Conservation (phyloP, 2,888 invertebrate species). For the Carabus problematicus region DNA sequence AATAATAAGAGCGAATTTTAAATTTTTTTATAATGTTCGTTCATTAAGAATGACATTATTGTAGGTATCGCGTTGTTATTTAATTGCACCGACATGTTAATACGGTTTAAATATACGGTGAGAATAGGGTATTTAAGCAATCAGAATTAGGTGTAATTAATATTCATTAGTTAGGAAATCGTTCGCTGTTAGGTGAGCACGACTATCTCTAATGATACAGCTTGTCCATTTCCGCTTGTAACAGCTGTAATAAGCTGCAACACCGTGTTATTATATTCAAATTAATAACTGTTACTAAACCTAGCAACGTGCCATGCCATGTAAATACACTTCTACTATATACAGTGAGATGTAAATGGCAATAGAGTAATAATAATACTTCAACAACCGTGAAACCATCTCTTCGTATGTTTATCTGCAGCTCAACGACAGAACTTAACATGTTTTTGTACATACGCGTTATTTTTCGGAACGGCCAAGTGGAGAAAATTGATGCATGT, state of each 20-base stretch:
- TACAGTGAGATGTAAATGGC: slow-evolving; percentile 28
- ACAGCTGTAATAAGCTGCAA: slow-evolving; percentile 32
- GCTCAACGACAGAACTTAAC: too few relatives aligned
- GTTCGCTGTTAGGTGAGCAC: slow-evolving; percentile 7
- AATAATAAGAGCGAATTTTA: too few relatives aligned
- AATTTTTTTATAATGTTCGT: too few relatives aligned
- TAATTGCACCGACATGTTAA: too few relatives aligned
- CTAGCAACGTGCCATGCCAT: slow-evolving; percentile 13
- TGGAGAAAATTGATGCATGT: too few relatives aligned
- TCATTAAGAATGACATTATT: too few relatives aligned
- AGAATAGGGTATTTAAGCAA: slow-evolving; percentile 20
- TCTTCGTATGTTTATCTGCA: too few relatives aligned
- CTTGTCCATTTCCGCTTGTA: background rate
- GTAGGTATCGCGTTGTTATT: too few relatives aligned
- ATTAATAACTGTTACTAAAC: slow-evolving; percentile 29
- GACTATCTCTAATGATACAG: slow-evolving; percentile 7
- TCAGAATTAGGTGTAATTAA: slow-evolving; percentile 22
- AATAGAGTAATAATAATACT: slow-evolving; percentile 18
- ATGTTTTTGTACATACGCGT: too few relatives aligned
- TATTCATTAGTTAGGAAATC: slow-evolving; percentile 30
- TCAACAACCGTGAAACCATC: too few relatives aligned
- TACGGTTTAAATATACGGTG: too few relatives aligned
- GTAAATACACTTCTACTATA: slow-evolving; percentile 10
- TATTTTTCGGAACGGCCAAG: too few relatives aligned
- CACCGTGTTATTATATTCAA: slow-evolving; percentile 37